Base-by-base conservation (phyloP, 64 coral and sea anemone species). In the Pocillopora damicornis region DNA sequence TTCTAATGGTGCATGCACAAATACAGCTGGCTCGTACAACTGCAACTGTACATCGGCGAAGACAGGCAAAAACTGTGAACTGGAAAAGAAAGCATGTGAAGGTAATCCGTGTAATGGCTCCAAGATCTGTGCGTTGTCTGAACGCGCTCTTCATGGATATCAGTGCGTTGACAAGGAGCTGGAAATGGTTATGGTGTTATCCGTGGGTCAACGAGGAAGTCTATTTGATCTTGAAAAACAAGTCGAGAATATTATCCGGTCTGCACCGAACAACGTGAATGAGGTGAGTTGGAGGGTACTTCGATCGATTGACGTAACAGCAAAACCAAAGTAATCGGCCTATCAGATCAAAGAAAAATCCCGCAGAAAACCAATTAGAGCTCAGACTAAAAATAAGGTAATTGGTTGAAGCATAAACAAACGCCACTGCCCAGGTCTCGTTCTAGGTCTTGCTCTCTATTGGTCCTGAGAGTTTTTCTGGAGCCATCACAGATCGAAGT, bases 51-150 rank as follows among this genome's bases (percentile, higher is more conserved):
- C 10, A 13, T 71, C 59, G 35, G 15, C 4, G 0, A 77, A 58
- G 56, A 91, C 90, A 25, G 90, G 90, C 37, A 91, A 91, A 61
- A 86, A 78, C 9, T 91, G 90, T 59, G 61, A 91, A 36, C 63
- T 91, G 16, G 66, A 76, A 58, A 62, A 72, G 73, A 17, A 30
- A 16, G 90, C 90, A 13, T 91, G 90, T 58, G 57, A 56, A 17
- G 62, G n/a, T 1, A 79, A 20, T 65, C 75, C 81, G 4, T 91
- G 90, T 42, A 91, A 86, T 13, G 38, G 18, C 22, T 79, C 73
- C 5, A 38, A 91, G 9, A 78, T 79, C 14, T 91, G 90, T 62
- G 75, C 76, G 0, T 35, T 91, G 62, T 87, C 83, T 58, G 90
- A 91, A 26, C 37, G 76, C 13, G 58, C 76, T 15, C 10, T 66